Conservation (phyloP, 2,113 vertebrate genomes). For the Pelmatolapia mariae region DNA sequence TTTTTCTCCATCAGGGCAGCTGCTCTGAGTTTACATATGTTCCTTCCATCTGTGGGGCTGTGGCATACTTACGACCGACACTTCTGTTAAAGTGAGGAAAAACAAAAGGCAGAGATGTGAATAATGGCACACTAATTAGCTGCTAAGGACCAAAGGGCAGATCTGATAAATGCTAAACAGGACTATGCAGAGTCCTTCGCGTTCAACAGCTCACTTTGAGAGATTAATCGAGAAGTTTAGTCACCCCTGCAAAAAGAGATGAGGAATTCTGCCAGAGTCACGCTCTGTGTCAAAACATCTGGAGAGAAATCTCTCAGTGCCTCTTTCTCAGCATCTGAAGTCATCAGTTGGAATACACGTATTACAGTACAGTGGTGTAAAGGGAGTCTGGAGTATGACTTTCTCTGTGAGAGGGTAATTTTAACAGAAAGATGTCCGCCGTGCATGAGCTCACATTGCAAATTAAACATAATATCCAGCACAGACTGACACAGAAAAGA, state of each 20-base stretch:
- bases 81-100: constrained; percentile 1
- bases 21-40: constrained; percentile 10
- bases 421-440: background rate
- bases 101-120: constrained; percentile 25
- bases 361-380: background rate
- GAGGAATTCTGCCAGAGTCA: constrained; percentile 46
- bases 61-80: background rate
- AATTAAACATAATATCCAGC: background rate
- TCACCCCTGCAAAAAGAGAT: background rate
- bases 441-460: background rate
- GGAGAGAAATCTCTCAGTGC: background rate
- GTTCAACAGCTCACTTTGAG: background rate
- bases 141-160: constrained; percentile 23
- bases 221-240: constrained; percentile 26
- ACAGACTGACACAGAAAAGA: background rate
- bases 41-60: constrained; percentile 17
- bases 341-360: constrained; percentile 1
- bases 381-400: background rate
- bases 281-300: constrained; percentile 36
- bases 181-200: constrained; percentile 12
- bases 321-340: constrained; percentile 4
- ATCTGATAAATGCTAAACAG: constrained; percentile 38
- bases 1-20: background rate
- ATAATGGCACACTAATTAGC: constrained; percentile 34
- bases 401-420: constrained; percentile 3